A percentile compares a stretch with the other conserved stretches of the same genome.
Conservation (phyloP, 2,797 vertebrate species). For the Oophaga sylvatica region DNA sequence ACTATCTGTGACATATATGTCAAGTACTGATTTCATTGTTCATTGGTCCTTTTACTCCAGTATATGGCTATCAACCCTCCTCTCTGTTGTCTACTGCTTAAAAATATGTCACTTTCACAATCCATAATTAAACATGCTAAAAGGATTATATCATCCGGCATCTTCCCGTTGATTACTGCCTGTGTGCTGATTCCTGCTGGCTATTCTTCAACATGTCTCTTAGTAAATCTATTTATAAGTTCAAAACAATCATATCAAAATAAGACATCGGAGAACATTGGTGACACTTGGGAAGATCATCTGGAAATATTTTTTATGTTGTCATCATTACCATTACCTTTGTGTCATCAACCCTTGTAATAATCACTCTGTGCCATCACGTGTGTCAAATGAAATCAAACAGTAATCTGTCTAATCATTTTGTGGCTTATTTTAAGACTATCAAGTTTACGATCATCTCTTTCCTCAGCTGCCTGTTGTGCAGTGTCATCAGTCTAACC, state of each 20-base stretch:
- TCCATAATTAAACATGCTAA: background rate
- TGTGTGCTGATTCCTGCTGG: background rate
- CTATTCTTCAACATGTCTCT: background rate
- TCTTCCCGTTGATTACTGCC: background rate
- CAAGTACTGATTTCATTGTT: background rate
- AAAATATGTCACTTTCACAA: slow-evolving; percentile 1
- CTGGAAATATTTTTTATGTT: background rate
- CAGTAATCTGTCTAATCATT: too few species aligned
- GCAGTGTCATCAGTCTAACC: too few species aligned
- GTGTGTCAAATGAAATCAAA: background rate
- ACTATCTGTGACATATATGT: too few species aligned
- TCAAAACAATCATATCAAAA: background rate
- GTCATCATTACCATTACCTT: background rate
- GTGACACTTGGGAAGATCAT: too few species aligned
- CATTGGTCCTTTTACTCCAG: background rate
- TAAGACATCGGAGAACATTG: too few species aligned
- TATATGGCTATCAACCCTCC: background rate
- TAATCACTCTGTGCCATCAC: background rate
- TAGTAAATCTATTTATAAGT: too few species aligned
- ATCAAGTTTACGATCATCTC: background rate
- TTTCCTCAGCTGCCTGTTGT: background rate
- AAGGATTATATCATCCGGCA: background rate
- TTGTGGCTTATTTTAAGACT: background rate
- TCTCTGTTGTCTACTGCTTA: background rate
- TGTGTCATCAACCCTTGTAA: background rate